These are phyloP conservation scores for Lepilemur septentrionalis DNA, from an alignment of 2,797 vertebrate species.

Conservation along the genomic window DNA sequence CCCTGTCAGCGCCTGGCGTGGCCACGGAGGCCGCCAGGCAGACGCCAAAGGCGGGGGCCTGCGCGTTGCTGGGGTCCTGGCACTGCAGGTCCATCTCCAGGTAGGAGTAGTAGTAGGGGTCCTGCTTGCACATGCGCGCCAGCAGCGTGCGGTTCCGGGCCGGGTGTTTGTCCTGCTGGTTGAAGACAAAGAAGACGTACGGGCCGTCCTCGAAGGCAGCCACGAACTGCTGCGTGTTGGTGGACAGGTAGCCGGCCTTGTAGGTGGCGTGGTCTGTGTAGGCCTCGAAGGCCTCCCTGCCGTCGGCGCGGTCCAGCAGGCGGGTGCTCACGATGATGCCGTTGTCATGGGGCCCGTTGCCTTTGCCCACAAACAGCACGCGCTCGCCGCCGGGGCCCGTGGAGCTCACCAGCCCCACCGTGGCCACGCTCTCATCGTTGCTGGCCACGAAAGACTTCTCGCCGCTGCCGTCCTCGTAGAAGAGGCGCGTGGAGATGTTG, in stretches of 20 bases:
- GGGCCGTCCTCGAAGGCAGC: constrained; percentile 90
- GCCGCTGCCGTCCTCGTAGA: constrained; percentile 93
- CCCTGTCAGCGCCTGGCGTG: constrained; percentile 55
- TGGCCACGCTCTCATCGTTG: constrained; percentile 93
- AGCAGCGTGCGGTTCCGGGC: constrained; percentile 92
- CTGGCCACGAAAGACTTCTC: constrained; percentile 97
- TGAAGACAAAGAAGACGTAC: constrained; percentile 96
- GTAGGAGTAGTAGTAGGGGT: constrained; percentile 94
- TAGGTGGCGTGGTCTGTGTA: constrained; percentile 93
- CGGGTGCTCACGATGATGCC: constrained; percentile 96
- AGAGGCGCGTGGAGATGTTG: constrained; percentile 88
- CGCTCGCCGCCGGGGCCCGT: not conserved
- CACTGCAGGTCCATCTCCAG: constrained; percentile 95
- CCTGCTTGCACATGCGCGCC: constrained; percentile 92
- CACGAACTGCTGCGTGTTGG: constrained; percentile 93
- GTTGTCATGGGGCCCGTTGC: constrained; percentile 93
- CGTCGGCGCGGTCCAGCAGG: constrained; percentile 89
- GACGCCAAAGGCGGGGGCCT: constrained; percentile 75
- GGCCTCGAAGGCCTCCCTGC: constrained; percentile 94
- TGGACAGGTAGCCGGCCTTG: constrained; percentile 91
- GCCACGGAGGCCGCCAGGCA: constrained; percentile 85
- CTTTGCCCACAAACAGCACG: constrained; percentile 96
- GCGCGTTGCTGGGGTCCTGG: constrained; percentile 61
- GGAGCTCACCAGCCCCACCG: constrained; percentile 94
- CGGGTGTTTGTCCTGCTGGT: constrained; percentile 90